Percentiles rank a stretch among this genome's conserved stretches.
These are phyloP conservation scores for Meteorus sp. DNA, from an alignment of 1,140 invertebrate genomes.

Conservation along the genomic window DNA sequence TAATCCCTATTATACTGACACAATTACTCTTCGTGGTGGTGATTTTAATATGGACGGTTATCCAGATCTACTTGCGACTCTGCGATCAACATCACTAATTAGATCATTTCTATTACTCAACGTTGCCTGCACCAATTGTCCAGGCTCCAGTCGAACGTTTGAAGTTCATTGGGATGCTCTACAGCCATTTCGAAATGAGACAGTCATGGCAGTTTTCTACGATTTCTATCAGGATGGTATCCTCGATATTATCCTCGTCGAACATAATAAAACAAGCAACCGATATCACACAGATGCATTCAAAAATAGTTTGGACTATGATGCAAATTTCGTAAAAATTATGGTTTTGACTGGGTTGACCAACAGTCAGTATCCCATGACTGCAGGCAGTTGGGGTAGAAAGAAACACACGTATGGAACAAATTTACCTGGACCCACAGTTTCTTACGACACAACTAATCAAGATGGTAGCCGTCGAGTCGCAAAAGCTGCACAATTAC, in stretches of 20 bases:
- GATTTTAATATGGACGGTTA: conserved; percentile 97
- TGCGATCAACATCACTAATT: conserved; percentile 62
- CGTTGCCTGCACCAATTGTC: conserved; percentile 65
- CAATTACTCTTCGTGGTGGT: conserved; percentile 81
- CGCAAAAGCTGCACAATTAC: conserved; percentile 82
- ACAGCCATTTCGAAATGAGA: conserved; percentile 69
- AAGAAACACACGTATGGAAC: conserved; percentile 82
- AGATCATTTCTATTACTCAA: conserved; percentile 80
- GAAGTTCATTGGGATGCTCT: conserved; percentile 73
- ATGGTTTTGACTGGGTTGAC: conserved; percentile 85
- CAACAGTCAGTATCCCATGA: conserved; percentile 71
- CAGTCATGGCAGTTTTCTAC: conserved; percentile 85
- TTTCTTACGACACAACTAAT: conserved; percentile 84
- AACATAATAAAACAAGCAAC: conserved; percentile 60
- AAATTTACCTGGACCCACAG: conserved; percentile 85
- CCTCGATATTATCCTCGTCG: conserved; percentile 79
- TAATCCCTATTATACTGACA: conserved; percentile 62
- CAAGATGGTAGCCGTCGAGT: conserved; percentile 76
- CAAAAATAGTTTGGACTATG: conserved; percentile 87
- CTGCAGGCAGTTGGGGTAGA: conserved; percentile 71
- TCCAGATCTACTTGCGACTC: conserved; percentile 84
- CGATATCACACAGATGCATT: conserved; percentile 71
- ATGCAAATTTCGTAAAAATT: conserved; percentile 95
- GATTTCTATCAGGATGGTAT: conserved; percentile 86
- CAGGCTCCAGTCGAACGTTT: conserved; percentile 73